phyloP scores from a whole-genome alignment of 2,113 vertebrate genomes.

The Daboia siamensis region DNA sequence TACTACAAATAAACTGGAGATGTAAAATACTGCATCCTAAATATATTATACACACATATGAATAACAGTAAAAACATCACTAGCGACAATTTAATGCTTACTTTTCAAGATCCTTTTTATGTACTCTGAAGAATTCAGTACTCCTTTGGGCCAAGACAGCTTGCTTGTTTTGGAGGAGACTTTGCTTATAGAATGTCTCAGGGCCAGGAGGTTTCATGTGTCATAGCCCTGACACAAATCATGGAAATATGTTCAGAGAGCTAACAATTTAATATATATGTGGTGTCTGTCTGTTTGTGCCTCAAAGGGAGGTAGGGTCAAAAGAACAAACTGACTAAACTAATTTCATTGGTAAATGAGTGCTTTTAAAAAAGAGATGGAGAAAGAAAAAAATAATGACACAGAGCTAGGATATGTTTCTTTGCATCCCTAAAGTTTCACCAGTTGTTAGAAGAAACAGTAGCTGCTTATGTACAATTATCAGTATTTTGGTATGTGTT shows the following conservation, averaged over 20 bases:
- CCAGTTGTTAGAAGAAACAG: background rate
- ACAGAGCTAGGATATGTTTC: background rate
- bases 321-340: background rate
- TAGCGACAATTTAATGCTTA: slow-evolving; percentile 32
- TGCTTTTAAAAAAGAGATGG: background rate
- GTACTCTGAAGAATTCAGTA: slow-evolving; percentile 32
- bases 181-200: slow-evolving; percentile 44
- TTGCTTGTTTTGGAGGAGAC: slow-evolving; percentile 43
- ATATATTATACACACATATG: slow-evolving; percentile 34
- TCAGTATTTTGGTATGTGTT: background rate
- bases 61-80: slow-evolving; percentile 48
- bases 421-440: background rate
- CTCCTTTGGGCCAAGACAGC: slow-evolving; percentile 40
- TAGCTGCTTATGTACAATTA: background rate
- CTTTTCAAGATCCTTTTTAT: slow-evolving; percentile 42
- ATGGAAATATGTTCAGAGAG: slow-evolving; percentile 51
- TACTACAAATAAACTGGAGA: slow-evolving; percentile 29
- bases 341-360: background rate
- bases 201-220: slow-evolving; percentile 44
- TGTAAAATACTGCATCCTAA: slow-evolving; percentile 40
- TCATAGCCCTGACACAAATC: slow-evolving; percentile 47
- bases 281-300: slow-evolving; percentile 23
- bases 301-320: background rate
- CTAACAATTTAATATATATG: slow-evolving; percentile 11
- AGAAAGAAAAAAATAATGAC: background rate